Evolutionary conservation across 2,113 vertebrate species (phyloP).

Genomic region (Trematomus loennbergii): DNA sequence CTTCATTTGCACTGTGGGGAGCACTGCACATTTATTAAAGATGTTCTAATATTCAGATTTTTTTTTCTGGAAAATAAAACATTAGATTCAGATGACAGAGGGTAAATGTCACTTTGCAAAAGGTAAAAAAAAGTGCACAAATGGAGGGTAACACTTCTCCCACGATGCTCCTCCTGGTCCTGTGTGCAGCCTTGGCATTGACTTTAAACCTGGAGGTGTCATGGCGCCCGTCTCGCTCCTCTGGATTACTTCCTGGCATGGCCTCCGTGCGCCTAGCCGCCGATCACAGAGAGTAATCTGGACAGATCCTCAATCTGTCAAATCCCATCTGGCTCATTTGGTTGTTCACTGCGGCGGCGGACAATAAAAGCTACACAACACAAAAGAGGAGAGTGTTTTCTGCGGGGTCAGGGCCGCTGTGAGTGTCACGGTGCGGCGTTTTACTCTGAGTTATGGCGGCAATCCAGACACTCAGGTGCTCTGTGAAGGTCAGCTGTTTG

Average conservation of each 20-base stretch:
- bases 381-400: neutral
- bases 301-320: constrained; percentile 32
- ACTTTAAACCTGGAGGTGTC: neutral
- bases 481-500: constrained; percentile 29
- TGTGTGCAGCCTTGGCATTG: neutral
- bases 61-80: no score
- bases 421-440: neutral
- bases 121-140: neutral
- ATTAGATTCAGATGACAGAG: no score
- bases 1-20: no score
- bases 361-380: constrained; percentile 10
- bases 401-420: constrained; percentile 23
- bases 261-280: neutral
- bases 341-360: neutral
- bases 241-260: constrained; percentile 26
- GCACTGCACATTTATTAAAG: no score
- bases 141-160: neutral
- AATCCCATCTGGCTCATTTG: constrained; percentile 43
- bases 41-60: no score
- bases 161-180: neutral
- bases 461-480: constrained; percentile 25
- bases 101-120: neutral
- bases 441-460: constrained; percentile 48
- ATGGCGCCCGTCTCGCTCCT: neutral
- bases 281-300: constrained; percentile 42